Base-by-base conservation (phyloP, 1,140 invertebrate species). In the Drosophila kurseongensis region DNA sequence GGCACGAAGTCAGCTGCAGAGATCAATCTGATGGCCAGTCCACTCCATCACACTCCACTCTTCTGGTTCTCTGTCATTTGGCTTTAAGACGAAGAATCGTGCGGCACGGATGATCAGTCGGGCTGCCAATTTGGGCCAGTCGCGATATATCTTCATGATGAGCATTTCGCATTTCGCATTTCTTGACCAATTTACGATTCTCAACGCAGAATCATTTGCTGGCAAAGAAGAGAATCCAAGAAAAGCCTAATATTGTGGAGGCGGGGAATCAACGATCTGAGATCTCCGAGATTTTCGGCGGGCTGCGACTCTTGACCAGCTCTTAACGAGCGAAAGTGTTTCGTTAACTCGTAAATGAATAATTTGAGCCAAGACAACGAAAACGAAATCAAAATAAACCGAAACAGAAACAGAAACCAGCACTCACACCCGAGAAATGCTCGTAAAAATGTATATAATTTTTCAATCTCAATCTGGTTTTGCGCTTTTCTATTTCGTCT, bases 281-380 rank as follows among this genome's bases (percentile, higher is more conserved):
- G 14, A 50, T 50, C 48, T 50, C 27, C 8, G 44, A 36, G 32
- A 36, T 52, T 8, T 10, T 6, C 13, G 38, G 36, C 41, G 4
- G 29, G 12, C 35, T 32, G n/a, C 18, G 55, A 38, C 54, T 57
- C 54, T 57, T 44, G 69, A 50, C 45, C 63, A 61, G 60, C 41
- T 71, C 71, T 84, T 84, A 84, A 84, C 81, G 81, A 84, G 81
- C 77, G 81, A 84, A 84, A 84, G 81, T 84, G 81, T 84, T 84
- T 67, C 74, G 65, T 82, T 82, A 82, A 78, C 68, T 81, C 54
- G 72, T 65, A 69, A 83, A 72, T 80, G 48, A 67, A 73, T 65
- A 67, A 76, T 75, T 83, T 75, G 32, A 35, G 56, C 35, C 47
- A 42, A 74, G 66, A 65, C 67, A 62, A 75, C 69, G 71, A 75